phyloP scores from a whole-genome alignment of 2,888 invertebrate species.

The Ramazzottius varieornatus region DNA sequence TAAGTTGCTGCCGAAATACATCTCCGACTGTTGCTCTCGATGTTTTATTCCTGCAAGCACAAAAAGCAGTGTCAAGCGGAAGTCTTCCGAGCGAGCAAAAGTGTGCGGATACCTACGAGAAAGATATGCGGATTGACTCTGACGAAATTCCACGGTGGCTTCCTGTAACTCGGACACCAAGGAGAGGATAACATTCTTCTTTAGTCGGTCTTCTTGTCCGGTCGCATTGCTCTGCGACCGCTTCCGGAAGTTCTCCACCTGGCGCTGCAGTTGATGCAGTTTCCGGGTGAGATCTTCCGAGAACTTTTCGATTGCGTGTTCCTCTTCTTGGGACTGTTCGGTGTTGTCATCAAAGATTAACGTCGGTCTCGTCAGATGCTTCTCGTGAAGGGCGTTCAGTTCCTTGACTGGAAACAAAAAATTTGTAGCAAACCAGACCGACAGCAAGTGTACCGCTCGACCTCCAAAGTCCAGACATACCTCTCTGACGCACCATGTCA shows the following conservation, averaged over 20 bases:
- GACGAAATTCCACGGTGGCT: conserved; percentile 24
- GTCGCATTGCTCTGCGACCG: not conserved
- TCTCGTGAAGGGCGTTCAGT: not conserved
- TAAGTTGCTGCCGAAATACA: not conserved
- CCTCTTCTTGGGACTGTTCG: not conserved
- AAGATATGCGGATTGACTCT: conserved; percentile 24
- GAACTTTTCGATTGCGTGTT: not conserved
- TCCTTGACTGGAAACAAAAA: not conserved
- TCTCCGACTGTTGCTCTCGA: not conserved
- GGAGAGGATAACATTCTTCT: conserved; percentile 24
- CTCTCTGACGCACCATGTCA: not conserved
- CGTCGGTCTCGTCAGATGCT: not conserved
- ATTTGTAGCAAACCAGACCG: not conserved
- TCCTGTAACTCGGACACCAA: conserved; percentile 24
- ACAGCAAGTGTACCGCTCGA: too few species aligned
- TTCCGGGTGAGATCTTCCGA: not conserved
- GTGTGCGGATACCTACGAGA: not conserved
- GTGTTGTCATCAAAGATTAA: not conserved
- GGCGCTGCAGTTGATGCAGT: not conserved
- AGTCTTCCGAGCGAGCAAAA: not conserved
- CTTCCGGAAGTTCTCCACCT: not conserved
- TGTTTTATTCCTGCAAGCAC: not conserved
- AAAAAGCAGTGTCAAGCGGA: not conserved
- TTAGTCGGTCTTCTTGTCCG: conserved; percentile 11
- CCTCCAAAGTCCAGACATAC: not conserved